phyloP scores from a whole-genome alignment of 2,888 invertebrate species.

The Drosophila neotestacea region DNA sequence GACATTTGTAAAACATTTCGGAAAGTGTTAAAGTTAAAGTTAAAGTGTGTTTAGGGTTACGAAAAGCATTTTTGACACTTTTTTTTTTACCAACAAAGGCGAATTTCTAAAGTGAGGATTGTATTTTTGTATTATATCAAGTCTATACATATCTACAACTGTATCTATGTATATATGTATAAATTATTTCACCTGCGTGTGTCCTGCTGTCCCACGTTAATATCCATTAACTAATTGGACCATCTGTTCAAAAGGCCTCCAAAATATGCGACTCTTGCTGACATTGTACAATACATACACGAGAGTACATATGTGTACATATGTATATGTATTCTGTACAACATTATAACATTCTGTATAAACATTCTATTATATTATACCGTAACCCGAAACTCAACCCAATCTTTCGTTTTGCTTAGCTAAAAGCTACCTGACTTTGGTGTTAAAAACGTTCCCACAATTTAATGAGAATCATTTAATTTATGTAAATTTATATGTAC shows the following conservation, averaged over 20 bases:
- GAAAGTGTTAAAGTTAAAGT: no score
- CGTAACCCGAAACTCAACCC: slow-evolving; percentile 5
- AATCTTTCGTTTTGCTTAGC: not conserved
- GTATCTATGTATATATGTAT: slow-evolving; percentile 22
- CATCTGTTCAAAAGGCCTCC: slow-evolving; percentile 39
- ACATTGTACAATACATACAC: slow-evolving; percentile 9
- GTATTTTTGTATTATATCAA: no score
- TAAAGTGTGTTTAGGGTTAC: no score
- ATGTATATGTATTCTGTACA: slow-evolving; percentile 1
- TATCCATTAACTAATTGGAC: slow-evolving; percentile 74
- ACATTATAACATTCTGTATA: not conserved
- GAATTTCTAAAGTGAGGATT: no score
- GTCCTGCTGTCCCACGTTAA: slow-evolving; percentile 47
- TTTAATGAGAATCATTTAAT: slow-evolving; percentile 10
- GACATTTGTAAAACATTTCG: no score
- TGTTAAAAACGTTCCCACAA: slow-evolving; percentile 6
- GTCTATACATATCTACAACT: not conserved
- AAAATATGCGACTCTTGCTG: slow-evolving; percentile 22
- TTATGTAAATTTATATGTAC: not conserved
- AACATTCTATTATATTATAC: slow-evolving; percentile 2
- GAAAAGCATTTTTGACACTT: no score
- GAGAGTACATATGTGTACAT: slow-evolving; percentile 6
- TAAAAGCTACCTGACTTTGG: not conserved
- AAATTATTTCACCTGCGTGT: slow-evolving; percentile 33
- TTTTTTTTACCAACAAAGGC: no score